Evolutionary conservation across 2,113 vertebrate species (phyloP).

Genomic region (Atractosteus spatula): DNA sequence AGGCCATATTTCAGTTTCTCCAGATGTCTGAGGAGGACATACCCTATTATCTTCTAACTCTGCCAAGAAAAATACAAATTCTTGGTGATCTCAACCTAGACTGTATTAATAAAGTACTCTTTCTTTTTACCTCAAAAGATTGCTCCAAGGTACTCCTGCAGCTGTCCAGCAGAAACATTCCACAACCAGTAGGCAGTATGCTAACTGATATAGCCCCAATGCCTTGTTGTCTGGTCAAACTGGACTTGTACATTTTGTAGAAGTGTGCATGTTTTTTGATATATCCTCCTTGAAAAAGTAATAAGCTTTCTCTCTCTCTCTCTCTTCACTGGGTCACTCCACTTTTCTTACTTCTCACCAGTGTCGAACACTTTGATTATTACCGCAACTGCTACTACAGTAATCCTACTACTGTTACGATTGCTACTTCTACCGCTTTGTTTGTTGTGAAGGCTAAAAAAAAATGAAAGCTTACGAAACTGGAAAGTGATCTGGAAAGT

Average conservation of each 20-base stretch:
- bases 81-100: no score
- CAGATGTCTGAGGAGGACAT: no score
- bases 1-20: no score
- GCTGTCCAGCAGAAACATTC: conserved; percentile 47
- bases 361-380: background rate
- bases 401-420: conserved; percentile 5
- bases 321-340: conserved; percentile 23
- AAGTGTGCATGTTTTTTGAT: conserved; percentile 46
- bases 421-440: conserved; percentile 32
- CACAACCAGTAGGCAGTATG: conserved; percentile 23
- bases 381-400: background rate
- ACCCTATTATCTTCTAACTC: no score
- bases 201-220: conserved; percentile 29
- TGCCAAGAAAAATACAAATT: no score
- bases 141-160: conserved; percentile 30
- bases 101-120: no score
- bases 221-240: conserved; percentile 39
- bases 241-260: conserved; percentile 37
- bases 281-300: conserved; percentile 29
- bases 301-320: conserved; percentile 22
- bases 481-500: conserved; percentile 46
- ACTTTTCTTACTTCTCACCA: conserved; percentile 13
- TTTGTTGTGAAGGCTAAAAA: conserved; percentile 34
- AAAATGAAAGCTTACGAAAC: conserved; percentile 24
- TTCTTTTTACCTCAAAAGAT: conserved; percentile 25